Conservation (phyloP, 1,140 invertebrate species). For the Drosophila subobscura region DNA sequence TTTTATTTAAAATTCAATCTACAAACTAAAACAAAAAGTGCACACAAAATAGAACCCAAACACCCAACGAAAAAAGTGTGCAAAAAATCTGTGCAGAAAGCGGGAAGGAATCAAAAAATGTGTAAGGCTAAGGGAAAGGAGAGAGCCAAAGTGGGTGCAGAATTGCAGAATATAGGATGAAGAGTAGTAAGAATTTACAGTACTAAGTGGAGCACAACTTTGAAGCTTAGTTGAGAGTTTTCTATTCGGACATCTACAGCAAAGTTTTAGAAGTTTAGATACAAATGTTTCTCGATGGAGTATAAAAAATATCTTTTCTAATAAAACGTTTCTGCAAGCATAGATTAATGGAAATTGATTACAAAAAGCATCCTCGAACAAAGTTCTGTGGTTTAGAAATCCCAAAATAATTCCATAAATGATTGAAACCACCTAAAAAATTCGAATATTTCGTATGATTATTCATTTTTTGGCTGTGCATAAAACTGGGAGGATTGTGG, state of each 20-base stretch:
- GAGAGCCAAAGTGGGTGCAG: background rate
- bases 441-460: too few relatives aligned
- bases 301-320: background rate
- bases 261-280: too few relatives aligned
- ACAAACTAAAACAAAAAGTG: slow-evolving; percentile 81
- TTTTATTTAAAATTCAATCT: slow-evolving; percentile 83
- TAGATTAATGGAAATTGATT: too few relatives aligned
- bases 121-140: slow-evolving; percentile 10
- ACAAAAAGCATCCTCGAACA: too few relatives aligned
- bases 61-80: background rate
- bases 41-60: slow-evolving; percentile 5
- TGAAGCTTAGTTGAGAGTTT: slow-evolving; percentile 54
- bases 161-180: background rate
- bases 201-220: slow-evolving; percentile 53
- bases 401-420: too few relatives aligned
- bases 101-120: slow-evolving; percentile 8
- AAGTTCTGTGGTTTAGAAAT: too few relatives aligned
- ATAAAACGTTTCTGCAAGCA: too few relatives aligned
- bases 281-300: too few relatives aligned
- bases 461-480: too few relatives aligned
- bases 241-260: too few relatives aligned
- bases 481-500: too few relatives aligned
- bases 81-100: slow-evolving; percentile 5
- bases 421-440: too few relatives aligned
- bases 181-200: slow-evolving; percentile 1